Evolutionary conservation across 2,113 vertebrate genomes (phyloP).

Genomic region (Malurus alboscapulatus): DNA sequence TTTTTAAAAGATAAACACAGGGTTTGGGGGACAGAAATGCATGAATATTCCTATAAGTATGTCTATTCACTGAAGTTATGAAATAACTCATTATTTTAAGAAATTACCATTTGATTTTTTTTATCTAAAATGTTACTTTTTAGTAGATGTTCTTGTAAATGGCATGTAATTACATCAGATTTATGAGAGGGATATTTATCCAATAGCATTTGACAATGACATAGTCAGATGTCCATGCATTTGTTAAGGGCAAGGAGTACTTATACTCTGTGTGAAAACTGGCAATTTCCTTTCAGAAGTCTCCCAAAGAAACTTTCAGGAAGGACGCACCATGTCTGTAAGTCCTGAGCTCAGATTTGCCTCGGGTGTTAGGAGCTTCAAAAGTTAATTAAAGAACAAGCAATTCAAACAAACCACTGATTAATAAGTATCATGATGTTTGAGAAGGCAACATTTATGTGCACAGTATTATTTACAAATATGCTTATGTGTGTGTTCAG

Average conservation of each 20-base stretch:
- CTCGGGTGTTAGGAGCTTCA: neutral
- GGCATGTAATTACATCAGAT: neutral
- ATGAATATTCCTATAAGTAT: neutral
- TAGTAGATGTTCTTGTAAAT: neutral
- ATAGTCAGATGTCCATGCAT: neutral
- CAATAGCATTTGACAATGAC: neutral
- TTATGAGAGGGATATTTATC: neutral
- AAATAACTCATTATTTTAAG: neutral
- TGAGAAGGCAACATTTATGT: neutral
- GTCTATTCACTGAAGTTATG: neutral
- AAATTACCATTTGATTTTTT: neutral
- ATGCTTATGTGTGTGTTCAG: neutral
- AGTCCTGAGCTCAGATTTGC: neutral
- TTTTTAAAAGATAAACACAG: neutral
- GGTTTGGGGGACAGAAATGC: neutral
- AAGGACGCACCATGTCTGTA: neutral
- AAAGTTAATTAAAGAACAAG: neutral
- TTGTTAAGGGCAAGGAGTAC: neutral
- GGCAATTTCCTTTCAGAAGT: neutral
- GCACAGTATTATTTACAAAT: neutral
- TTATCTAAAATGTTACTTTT: neutral
- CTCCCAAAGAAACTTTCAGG: neutral
- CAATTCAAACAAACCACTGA: neutral
- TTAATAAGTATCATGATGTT: neutral
- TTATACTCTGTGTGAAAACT: neutral